A percentile compares a stretch with the other conserved stretches of the same genome.
Evolutionary conservation across 2,888 invertebrate species (phyloP).

Genomic region (Melieria omissa): DNA sequence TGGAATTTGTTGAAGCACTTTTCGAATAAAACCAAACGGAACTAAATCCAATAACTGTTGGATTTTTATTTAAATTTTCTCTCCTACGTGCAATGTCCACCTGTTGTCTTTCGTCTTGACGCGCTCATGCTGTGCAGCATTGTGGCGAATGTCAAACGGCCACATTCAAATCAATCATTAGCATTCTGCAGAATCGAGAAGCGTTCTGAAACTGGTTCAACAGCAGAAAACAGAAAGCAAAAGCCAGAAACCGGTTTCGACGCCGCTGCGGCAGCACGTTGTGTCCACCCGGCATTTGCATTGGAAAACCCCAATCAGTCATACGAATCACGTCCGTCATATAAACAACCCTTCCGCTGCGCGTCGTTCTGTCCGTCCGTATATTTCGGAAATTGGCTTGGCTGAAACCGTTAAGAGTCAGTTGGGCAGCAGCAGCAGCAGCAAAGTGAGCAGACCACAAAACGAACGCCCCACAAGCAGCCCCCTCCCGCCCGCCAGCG

Average conservation of each 20-base stretch:
- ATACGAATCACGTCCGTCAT: too few species aligned
- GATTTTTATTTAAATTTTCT: not conserved
- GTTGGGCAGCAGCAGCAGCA: not conserved
- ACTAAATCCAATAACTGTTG: not conserved
- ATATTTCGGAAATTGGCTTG: too few species aligned
- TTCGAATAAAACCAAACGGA: not conserved
- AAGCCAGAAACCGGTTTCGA: too few species aligned
- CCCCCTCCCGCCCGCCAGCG: slow-evolving; percentile 27
- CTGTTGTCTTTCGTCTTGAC: not conserved
- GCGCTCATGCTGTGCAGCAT: not conserved
- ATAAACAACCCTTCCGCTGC: not conserved
- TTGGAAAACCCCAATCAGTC: too few species aligned
- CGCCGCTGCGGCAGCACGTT: too few species aligned
- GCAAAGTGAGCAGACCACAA: slow-evolving; percentile 17
- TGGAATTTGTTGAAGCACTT: not conserved
- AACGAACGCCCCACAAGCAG: slow-evolving; percentile 15
- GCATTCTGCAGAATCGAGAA: not conserved
- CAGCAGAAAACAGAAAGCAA: too few species aligned
- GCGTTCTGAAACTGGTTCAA: too few species aligned
- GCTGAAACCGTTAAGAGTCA: too few species aligned
- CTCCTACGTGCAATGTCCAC: not conserved
- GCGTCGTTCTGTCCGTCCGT: not conserved
- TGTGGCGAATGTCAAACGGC: not conserved
- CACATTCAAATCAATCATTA: too few species aligned
- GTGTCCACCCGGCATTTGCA: too few species aligned